These are phyloP conservation scores for Sericinus montela DNA, from an alignment of 2,888 invertebrate species.

Conservation along the genomic window DNA sequence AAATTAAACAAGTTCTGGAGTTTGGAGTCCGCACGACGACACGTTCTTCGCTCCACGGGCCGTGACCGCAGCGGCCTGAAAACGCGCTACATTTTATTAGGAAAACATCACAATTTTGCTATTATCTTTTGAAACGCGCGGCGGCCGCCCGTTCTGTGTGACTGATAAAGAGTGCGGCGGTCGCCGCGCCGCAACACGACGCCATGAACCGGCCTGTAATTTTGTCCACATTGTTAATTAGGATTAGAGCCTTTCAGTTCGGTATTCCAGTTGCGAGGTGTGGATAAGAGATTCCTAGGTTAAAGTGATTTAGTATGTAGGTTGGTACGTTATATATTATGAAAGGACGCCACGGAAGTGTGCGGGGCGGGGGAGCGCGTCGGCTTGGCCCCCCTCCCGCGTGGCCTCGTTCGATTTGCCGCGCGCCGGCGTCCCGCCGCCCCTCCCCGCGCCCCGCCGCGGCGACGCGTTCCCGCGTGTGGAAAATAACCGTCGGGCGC, in stretches of 20 bases:
- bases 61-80: neutral
- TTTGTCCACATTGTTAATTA: slow-evolving; percentile 72
- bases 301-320: slow-evolving; percentile 72
- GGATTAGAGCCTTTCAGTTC: slow-evolving; percentile 62
- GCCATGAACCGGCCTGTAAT: slow-evolving; percentile 58
- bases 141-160: slow-evolving; percentile 51
- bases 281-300: slow-evolving; percentile 76
- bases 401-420: slow-evolving; percentile 77
- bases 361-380: slow-evolving; percentile 37
- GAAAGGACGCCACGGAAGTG: slow-evolving; percentile 57
- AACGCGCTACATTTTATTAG: slow-evolving; percentile 38
- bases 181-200: slow-evolving; percentile 34
- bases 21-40: slow-evolving; percentile 24
- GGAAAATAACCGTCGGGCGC: slow-evolving; percentile 55
- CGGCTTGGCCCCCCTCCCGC: slow-evolving; percentile 36
- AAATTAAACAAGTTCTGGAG: slow-evolving; percentile 14
- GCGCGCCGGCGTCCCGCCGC: slow-evolving; percentile 44
- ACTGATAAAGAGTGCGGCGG: slow-evolving; percentile 71
- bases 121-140: slow-evolving; percentile 63
- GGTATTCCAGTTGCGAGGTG: slow-evolving; percentile 68
- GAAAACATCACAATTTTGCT: slow-evolving; percentile 78
- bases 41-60: slow-evolving; percentile 16
- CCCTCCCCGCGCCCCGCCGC: slow-evolving; percentile 39
- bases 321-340: slow-evolving; percentile 67
- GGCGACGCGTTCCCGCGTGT: slow-evolving; percentile 58